Percentiles rank a stretch among this genome's conserved stretches.
These are phyloP conservation scores for Pelecanus crispus DNA, from an alignment of 2,113 vertebrate genomes.

Conservation along the genomic window DNA sequence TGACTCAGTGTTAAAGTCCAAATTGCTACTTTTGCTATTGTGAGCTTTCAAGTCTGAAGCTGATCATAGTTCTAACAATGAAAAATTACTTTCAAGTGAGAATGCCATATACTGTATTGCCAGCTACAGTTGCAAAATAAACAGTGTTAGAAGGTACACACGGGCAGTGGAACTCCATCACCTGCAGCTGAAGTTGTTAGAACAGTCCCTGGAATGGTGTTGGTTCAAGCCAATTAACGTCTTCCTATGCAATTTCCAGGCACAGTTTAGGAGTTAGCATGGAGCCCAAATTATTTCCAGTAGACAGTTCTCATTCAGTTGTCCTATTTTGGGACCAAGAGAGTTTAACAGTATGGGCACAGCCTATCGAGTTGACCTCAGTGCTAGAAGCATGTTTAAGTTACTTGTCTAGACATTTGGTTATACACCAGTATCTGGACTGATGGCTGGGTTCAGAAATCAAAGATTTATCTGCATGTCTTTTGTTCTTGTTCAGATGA, in stretches of 20 bases:
- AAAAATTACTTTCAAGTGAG: neutral
- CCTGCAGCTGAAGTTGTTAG: neutral
- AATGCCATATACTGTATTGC: neutral
- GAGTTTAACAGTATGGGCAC: neutral
- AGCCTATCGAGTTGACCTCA: neutral
- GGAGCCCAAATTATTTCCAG: neutral
- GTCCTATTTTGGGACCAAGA: neutral
- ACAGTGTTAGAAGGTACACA: neutral
- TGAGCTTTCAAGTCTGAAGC: neutral
- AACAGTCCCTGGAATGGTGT: neutral
- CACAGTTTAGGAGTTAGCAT: neutral
- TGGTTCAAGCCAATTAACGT: neutral
- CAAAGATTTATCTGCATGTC: neutral
- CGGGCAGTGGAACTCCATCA: neutral
- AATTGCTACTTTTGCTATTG: neutral
- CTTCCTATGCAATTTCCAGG: neutral
- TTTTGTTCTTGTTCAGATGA: neutral
- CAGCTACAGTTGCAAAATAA: neutral
- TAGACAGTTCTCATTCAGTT: neutral
- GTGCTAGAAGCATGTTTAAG: neutral
- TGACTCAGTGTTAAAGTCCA: neutral
- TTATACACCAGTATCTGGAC: neutral
- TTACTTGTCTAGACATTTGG: neutral
- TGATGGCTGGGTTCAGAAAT: neutral
- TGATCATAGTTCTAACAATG: neutral